Evolutionary conservation across 2,797 vertebrate genomes (phyloP).

Genomic region (Brachyrhaphis roseni): DNA sequence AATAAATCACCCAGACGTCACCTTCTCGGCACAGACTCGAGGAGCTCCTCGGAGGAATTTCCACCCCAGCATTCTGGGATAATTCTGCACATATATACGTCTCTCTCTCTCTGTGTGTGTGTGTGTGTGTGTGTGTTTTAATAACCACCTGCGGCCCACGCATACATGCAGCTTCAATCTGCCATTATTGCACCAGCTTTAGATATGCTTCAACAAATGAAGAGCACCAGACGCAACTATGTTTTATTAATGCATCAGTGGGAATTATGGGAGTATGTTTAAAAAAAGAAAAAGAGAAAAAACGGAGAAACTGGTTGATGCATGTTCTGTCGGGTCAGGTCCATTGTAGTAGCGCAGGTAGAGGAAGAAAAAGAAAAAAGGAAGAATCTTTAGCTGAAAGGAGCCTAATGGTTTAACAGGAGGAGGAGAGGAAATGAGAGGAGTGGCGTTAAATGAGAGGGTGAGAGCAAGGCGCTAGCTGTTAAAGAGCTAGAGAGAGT

Average conservation of each 20-base stretch:
- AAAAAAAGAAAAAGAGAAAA: background rate
- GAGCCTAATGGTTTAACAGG: constrained; percentile 64
- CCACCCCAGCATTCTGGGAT: constrained; percentile 47
- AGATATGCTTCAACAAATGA: constrained; percentile 4
- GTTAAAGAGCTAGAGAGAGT: constrained; percentile 75
- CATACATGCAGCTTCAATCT: constrained; percentile 1
- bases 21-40: constrained; percentile 41
- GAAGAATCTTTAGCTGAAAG: constrained; percentile 41
- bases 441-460: constrained; percentile 74
- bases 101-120: background rate
- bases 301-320: background rate
- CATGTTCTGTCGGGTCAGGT: background rate
- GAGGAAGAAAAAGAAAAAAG: constrained; percentile 36
- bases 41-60: constrained; percentile 45
- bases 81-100: constrained; percentile 16
- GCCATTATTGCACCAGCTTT: constrained; percentile 4
- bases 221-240: background rate
- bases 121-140: background rate
- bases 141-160: background rate
- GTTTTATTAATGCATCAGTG: background rate
- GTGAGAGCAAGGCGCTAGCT: constrained; percentile 59
- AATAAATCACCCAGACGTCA: constrained; percentile 65
- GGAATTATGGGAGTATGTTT: background rate
- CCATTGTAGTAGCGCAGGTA: constrained; percentile 26
- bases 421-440: constrained; percentile 72